Evolutionary conservation across 2,797 vertebrate genomes (phyloP).

Genomic region (Rhabdomys pumilio): DNA sequence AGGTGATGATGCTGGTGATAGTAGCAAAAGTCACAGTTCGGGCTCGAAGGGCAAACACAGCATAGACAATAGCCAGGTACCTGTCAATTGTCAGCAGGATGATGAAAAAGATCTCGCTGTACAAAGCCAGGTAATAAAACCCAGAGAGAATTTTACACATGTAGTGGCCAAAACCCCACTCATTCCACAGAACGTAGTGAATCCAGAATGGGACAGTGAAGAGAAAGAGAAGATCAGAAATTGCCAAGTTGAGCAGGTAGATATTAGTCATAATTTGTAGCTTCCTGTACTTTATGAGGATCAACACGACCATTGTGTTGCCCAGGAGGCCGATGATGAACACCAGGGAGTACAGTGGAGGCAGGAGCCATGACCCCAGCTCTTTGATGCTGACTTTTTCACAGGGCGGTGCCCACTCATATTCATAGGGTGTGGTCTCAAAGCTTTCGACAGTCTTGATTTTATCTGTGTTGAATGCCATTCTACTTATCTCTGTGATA

Average conservation of each 20-base stretch:
- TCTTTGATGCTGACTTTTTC: neutral
- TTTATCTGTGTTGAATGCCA: neutral
- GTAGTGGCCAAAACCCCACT: constrained; percentile 91
- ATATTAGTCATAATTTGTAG: constrained; percentile 92
- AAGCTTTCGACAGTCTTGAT: neutral
- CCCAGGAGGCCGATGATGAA: constrained; percentile 91
- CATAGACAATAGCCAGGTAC: constrained; percentile 93
- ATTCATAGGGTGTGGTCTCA: constrained; percentile 70
- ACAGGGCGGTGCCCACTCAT: neutral
- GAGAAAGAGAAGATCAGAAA: constrained; percentile 91
- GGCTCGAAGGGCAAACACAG: constrained; percentile 88
- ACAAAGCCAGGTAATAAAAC: constrained; percentile 89
- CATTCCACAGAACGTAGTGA: constrained; percentile 81
- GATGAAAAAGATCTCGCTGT: constrained; percentile 92
- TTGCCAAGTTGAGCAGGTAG: constrained; percentile 92
- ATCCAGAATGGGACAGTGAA: constrained; percentile 91
- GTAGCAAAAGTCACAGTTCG: constrained; percentile 89
- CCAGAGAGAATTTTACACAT: constrained; percentile 90
- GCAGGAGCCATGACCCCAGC: constrained; percentile 84
- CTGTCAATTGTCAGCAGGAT: constrained; percentile 92
- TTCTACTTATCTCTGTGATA: constrained; percentile 39
- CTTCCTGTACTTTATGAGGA: constrained; percentile 87
- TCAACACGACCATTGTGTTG: constrained; percentile 91
- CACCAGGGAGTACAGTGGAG: constrained; percentile 89
- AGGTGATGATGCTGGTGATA: constrained; percentile 84